Evolutionary conservation across 2,888 invertebrate genomes (phyloP), one percentile per base, ranked within the genome.

Genomic region (Poecilus cupreus): DNA sequence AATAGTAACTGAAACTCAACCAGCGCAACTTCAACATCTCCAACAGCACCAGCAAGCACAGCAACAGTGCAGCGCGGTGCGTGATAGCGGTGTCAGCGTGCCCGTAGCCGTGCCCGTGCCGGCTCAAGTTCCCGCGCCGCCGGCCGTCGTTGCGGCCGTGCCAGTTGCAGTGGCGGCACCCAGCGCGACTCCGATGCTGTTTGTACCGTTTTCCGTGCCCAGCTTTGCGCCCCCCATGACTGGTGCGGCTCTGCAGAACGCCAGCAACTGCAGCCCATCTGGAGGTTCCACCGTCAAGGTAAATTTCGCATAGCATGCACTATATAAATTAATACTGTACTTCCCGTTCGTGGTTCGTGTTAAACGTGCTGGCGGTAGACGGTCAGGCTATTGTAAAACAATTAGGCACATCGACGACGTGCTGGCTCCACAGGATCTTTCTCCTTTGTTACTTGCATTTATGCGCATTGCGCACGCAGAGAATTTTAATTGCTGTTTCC

Each of bases 201-300:
- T 90, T 86, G 90, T 90, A 82, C 90, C 90, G 77, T 89, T 90
- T 84, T 87, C 89, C 80, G 88, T 90, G 83, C 89, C 89, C 82
- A 89, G 86, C 85, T 89, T 89, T 85, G 89, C 88, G 78, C 89
- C 90, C 80, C 89, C 88, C 26, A 88, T 89, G 86, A 88, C 88
- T 13, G 88, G 87, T 70, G 86, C 86, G 82, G 87, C 87, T 77
- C 84, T 88, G 82, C 88, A 88, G 64, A 81, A 81, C 82, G 87
- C 88, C 84, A 87, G 86, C 85, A 89, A 87, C 86, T 89, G 88
- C 87, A 89, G 88, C 83, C 87, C 88, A 68, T 88, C 88, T 22
- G 75, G 81, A 46, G 75, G 60, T 4, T 75, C 81, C 49, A 81
- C 81, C 46, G 49, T 75, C 24, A 89, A 89, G 89, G 89, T 89